Percentiles rank a stretch among this genome's conserved stretches.
Evolutionary conservation across 2,888 invertebrate genomes (phyloP).

Genomic region (Flabesymbios commensalis): DNA sequence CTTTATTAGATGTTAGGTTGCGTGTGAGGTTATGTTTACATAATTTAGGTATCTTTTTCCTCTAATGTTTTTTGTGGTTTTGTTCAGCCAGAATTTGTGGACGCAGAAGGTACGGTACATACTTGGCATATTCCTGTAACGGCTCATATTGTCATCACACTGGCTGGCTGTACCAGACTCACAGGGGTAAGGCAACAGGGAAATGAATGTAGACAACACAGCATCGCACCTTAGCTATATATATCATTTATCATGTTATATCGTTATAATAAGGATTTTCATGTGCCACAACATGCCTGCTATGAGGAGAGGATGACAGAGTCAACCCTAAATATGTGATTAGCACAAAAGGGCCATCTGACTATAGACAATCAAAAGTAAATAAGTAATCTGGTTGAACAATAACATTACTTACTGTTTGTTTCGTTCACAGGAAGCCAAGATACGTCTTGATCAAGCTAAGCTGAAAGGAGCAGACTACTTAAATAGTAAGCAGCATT

Average conservation of each 20-base stretch:
- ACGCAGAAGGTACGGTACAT: slow-evolving; percentile 14
- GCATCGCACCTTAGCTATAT: too few species aligned
- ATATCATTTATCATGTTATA: too few species aligned
- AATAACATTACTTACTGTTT: not conserved
- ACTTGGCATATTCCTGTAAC: slow-evolving; percentile 32
- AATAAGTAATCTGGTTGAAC: not conserved
- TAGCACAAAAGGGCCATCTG: too few species aligned
- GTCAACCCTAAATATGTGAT: too few species aligned
- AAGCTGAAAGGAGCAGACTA: slow-evolving; percentile 44
- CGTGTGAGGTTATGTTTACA: too few species aligned
- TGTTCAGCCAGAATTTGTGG: slow-evolving; percentile 21
- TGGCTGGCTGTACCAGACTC: slow-evolving; percentile 21
- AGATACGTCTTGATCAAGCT: slow-evolving; percentile 39
- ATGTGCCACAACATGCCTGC: too few species aligned
- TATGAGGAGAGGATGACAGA: too few species aligned
- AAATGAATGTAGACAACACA: too few species aligned
- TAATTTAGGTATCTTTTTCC: not conserved
- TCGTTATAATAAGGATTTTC: too few species aligned
- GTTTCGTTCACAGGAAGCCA: slow-evolving; percentile 17
- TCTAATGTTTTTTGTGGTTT: not conserved
- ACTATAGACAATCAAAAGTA: not conserved
- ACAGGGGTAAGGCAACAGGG: slow-evolving; percentile 38
- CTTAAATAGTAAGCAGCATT: slow-evolving; percentile 37
- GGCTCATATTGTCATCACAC: slow-evolving; percentile 30
- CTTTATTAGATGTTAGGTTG: too few species aligned